These are phyloP conservation scores for Listrodromus nycthemerus DNA, from an alignment of 2,888 invertebrate genomes.

Conservation along the genomic window DNA sequence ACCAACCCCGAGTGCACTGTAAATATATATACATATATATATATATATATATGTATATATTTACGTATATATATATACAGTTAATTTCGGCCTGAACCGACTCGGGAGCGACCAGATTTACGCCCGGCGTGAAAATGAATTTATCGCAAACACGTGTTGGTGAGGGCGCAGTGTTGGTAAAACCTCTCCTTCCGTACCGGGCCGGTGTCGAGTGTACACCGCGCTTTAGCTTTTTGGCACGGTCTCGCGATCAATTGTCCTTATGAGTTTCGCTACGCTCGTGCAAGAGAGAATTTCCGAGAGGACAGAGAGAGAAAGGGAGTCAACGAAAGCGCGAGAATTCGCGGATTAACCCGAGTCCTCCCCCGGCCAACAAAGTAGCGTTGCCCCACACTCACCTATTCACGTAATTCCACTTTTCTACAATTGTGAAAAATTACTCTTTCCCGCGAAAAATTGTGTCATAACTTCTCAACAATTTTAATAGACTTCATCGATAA, in stretches of 20 bases:
- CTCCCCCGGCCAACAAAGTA: slow-evolving; percentile 43
- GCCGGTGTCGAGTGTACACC: slow-evolving; percentile 21
- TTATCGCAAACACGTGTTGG: slow-evolving; percentile 68
- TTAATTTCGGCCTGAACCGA: slow-evolving; percentile 39
- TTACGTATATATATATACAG: slow-evolving; percentile 2
- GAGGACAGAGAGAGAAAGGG: slow-evolving; percentile 20
- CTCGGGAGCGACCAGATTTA: slow-evolving; percentile 64
- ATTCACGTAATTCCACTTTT: slow-evolving; percentile 28
- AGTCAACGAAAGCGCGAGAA: slow-evolving; percentile 57
- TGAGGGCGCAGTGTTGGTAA: slow-evolving; percentile 58
- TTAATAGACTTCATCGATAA: neutral
- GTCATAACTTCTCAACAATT: slow-evolving; percentile 19
- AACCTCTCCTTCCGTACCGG: slow-evolving; percentile 30
- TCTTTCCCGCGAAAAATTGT: neutral
- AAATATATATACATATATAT: too few relatives aligned
- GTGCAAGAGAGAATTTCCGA: slow-evolving; percentile 17
- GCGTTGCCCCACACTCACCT: neutral
- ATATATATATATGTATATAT: neutral
- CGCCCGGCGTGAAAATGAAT: slow-evolving; percentile 66
- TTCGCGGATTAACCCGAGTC: slow-evolving; percentile 61
- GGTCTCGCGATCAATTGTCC: slow-evolving; percentile 67
- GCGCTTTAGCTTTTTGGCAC: slow-evolving; percentile 65
- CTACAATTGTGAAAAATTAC: neutral
- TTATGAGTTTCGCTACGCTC: slow-evolving; percentile 62
- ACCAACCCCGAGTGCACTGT: too few relatives aligned